Evolutionary conservation across 2,888 invertebrate species (phyloP).

Genomic region (Autographa pulchrina): DNA sequence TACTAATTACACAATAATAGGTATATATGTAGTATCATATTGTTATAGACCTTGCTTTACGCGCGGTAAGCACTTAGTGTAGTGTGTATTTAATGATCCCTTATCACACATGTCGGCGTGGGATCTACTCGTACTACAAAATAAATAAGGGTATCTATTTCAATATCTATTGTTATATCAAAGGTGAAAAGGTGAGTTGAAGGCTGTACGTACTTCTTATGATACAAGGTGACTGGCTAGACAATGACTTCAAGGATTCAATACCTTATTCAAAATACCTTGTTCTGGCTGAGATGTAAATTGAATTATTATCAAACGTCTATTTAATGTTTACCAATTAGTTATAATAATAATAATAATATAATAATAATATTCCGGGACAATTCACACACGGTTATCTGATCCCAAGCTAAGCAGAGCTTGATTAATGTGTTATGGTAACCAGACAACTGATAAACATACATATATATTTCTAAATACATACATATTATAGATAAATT

Average conservation of each 20-base stretch:
- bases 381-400: no score
- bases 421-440: no score
- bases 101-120: slow-evolving; percentile 5
- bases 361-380: no score
- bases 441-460: no score
- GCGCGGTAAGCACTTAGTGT: neutral
- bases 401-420: no score
- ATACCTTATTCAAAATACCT: neutral
- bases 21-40: neutral
- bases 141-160: slow-evolving; percentile 17
- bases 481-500: no score
- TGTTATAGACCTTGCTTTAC: neutral
- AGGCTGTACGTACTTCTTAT: slow-evolving; percentile 5
- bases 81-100: slow-evolving; percentile 5
- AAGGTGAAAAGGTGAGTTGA: slow-evolving; percentile 7
- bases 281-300: neutral
- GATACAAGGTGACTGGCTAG: neutral
- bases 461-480: no score
- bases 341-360: no score
- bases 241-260: neutral
- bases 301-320: neutral
- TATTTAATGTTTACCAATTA: neutral
- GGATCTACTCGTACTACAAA: neutral
- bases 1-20: no score
- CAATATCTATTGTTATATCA: slow-evolving; percentile 26